These are phyloP conservation scores for Toxotes lorentzi DNA, from an alignment of 2,797 vertebrate species.

Conservation along the genomic window DNA sequence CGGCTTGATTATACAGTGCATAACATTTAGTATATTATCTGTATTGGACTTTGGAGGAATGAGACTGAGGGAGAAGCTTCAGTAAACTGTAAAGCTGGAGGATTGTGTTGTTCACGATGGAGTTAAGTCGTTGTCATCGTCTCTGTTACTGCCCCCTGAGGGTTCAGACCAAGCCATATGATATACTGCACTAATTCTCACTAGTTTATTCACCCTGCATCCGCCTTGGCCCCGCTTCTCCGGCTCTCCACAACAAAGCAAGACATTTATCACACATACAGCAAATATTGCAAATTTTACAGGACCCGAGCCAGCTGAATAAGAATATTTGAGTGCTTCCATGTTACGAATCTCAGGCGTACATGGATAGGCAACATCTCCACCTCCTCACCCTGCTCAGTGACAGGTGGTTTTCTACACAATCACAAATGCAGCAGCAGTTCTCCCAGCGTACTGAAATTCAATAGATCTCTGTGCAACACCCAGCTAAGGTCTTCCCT, in stretches of 20 bases:
- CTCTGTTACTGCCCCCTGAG: conserved; percentile 26
- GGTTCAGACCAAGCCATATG: conserved; percentile 19
- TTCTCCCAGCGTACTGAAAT: conserved; percentile 8
- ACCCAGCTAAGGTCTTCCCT: conserved; percentile 15
- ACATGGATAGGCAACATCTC: neutral
- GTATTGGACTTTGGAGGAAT: conserved; percentile 8
- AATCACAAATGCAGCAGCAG: conserved; percentile 2
- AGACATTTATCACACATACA: neutral
- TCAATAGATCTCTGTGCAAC: conserved; percentile 12
- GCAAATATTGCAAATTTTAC: neutral
- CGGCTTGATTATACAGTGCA: neutral
- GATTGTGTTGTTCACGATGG: conserved; percentile 22
- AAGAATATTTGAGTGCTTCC: conserved; percentile 1
- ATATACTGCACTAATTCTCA: conserved; percentile 20
- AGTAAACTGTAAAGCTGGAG: conserved; percentile 14
- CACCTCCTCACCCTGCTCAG: conserved; percentile 8
- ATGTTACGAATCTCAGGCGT: neutral
- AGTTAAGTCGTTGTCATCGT: conserved; percentile 29
- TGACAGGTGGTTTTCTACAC: conserved; percentile 22
- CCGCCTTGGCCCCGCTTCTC: neutral
- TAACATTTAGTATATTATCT: too few species aligned
- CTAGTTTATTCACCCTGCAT: conserved; percentile 31
- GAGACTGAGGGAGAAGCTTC: conserved; percentile 10
- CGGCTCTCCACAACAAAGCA: neutral
- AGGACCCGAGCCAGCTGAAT: neutral